Evolutionary conservation across 2,113 vertebrate genomes (phyloP).

Genomic region (Cyprinodon tularosa): DNA sequence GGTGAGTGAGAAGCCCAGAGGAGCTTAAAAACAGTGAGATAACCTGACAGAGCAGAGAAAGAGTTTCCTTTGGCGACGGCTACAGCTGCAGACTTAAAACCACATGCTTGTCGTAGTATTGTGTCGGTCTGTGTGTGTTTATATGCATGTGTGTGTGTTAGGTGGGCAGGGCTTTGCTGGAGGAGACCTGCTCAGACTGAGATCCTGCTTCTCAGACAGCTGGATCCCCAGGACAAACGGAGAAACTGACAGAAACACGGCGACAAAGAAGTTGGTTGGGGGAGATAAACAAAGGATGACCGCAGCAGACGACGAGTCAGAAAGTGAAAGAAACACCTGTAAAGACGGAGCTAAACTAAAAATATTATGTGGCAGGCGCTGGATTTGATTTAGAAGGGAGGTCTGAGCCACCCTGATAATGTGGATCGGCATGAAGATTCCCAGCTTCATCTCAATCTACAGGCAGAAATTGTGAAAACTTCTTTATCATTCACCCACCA

Average conservation of each 20-base stretch:
- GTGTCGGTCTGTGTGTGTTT: constrained; percentile 49
- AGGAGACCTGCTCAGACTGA: constrained; percentile 63
- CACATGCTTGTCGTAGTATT: constrained; percentile 72
- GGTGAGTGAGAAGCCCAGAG: constrained; percentile 20
- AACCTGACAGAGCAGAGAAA: constrained; percentile 46
- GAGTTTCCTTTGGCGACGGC: constrained; percentile 66
- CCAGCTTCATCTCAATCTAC: background rate
- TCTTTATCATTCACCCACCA: constrained; percentile 74
- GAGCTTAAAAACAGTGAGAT: constrained; percentile 32
- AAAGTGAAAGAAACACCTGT: background rate
- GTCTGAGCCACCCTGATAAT: constrained; percentile 12
- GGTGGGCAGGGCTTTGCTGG: constrained; percentile 77
- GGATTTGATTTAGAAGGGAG: constrained; percentile 4
- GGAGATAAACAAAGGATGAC: constrained; percentile 1
- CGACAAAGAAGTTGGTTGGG: constrained; percentile 15
- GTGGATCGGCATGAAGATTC: constrained; percentile 3
- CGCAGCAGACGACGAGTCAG: constrained; percentile 26
- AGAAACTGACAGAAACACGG: constrained; percentile 44
- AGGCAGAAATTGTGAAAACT: constrained; percentile 1
- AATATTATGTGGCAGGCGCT: background rate
- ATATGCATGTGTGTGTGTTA: constrained; percentile 54
- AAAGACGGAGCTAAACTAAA: background rate
- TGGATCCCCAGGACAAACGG: constrained; percentile 73
- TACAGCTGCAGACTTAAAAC: constrained; percentile 66
- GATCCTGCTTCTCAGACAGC: constrained; percentile 58